A percentile compares a stretch with the other conserved stretches of the same genome.
Evolutionary conservation across 2,888 invertebrate species (phyloP).

Genomic region (Yponomeuta malinellus): DNA sequence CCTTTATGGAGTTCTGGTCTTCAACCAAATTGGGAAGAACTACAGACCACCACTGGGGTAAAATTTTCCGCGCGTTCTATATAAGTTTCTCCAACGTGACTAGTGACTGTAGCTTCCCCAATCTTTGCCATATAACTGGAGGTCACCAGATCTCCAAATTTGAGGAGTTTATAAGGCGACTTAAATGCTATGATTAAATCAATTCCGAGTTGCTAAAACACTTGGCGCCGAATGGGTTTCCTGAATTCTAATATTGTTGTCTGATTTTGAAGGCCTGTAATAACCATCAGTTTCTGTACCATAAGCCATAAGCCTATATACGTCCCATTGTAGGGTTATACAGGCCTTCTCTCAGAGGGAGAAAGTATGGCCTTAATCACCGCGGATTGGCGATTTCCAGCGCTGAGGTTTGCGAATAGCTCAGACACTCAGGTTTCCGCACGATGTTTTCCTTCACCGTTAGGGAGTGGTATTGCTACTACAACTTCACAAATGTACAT

Average conservation of each 20-base stretch:
- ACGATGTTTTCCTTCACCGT: no score
- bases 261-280: neutral
- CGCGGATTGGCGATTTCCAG: no score
- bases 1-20: neutral
- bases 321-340: no score
- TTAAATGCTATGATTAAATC: neutral
- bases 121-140: neutral
- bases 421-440: no score
- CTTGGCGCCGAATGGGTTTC: neutral
- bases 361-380: no score
- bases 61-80: neutral
- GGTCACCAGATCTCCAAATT: neutral
- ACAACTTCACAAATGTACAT: no score
- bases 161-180: neutral
- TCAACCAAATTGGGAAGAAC: neutral
- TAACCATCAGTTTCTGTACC: no score
- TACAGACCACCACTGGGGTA: neutral
- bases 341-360: no score
- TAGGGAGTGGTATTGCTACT: no score
- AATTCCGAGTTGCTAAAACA: neutral
- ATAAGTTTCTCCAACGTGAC: neutral
- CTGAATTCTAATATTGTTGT: neutral
- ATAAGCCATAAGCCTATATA: no score
- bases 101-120: neutral
- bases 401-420: no score